Base-by-base conservation (phyloP, 30 jellyfish, hydroid and myxozoan species). In the Hydractinia symbiolongicarpus region DNA sequence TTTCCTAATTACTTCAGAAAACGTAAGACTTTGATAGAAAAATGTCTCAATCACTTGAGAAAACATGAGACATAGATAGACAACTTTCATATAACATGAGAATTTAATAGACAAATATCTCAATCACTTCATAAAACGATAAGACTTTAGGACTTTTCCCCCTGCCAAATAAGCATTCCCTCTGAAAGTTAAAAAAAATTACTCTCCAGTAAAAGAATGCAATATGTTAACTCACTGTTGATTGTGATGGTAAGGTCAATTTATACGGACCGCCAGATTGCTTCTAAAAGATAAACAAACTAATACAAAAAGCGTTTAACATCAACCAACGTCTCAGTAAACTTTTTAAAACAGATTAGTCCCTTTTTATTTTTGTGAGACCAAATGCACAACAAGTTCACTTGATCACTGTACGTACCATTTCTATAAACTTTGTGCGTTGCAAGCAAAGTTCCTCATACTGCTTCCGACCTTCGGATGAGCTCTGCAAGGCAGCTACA, bases 191-290 rank as follows among this genome's bases (percentile, higher is more conserved):
- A 30, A 30, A 30, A 30, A 30, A 30, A 30, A 30, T 30, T 30
- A 30, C 44, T 30, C 44, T 1, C 44, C 44, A 30, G 44, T 30
- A 30, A 30, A 30, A 30, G 44, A 30, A 30, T 30, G 44, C 44
- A 30, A 2, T 51, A 71, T 8, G 80, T 71, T 71, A 9, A 71
- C 55, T 50, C 81, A 89, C 97, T 62, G 97, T 89, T 11, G 97
- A 89, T 77, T 89, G 86, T 15, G 86, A 72, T 16, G 97, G 97
- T 44, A 89, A 57, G 4, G 97, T 82, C 40, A 89, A 73, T 30
- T 89, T 86, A 76, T 80, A 78, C n/a, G 97, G 97, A 13, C 97
- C 97, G 4, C 90, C 95, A 16, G 76, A 78, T 64, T 66, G 73
- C 40, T 55, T 82, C 95, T 84, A 66, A 11, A n/a, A 52, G 14